These are phyloP conservation scores for Dipodomys merriami DNA, from an alignment of 2,113 vertebrate genomes.

Conservation along the genomic window DNA sequence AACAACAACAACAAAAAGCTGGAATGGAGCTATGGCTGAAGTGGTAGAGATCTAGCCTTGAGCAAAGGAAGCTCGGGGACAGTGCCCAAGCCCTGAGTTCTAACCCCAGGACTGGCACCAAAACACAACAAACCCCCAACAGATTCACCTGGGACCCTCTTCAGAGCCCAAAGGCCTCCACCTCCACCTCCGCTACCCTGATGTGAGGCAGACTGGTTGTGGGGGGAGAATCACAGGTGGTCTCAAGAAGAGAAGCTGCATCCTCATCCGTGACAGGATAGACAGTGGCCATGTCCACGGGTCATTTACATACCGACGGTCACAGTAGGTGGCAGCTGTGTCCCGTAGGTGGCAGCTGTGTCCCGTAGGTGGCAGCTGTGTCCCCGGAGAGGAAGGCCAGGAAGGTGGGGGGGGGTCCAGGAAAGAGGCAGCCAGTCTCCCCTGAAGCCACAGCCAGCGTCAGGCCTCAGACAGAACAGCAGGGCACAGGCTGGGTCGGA, in stretches of 20 bases:
- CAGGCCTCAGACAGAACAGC: neutral
- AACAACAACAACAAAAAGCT: too few relatives aligned
- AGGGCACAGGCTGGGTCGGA: neutral
- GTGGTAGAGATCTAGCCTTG: too few relatives aligned
- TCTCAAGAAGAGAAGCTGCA: neutral
- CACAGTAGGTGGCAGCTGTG: neutral
- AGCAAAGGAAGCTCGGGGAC: too few relatives aligned
- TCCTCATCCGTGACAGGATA: too few relatives aligned
- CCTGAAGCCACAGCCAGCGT: accelerated
- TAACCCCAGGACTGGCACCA: too few relatives aligned
- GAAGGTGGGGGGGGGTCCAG: neutral
- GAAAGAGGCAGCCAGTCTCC: neutral
- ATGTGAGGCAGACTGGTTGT: neutral
- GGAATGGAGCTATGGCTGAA: too few relatives aligned
- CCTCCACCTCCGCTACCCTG: too few relatives aligned
- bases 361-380: accelerated
- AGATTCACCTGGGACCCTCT: neutral
- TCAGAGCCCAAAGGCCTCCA: neutral
- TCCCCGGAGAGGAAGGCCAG: neutral
- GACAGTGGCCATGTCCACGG: neutral
- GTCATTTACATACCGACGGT: accelerated
- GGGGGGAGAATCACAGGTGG: accelerated
- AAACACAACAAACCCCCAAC: too few relatives aligned
- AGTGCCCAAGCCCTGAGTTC: too few relatives aligned
- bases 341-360: too few relatives aligned